phyloP scores from a whole-genome alignment of 2,797 vertebrate species.

The Setipinna tenuifilis region DNA sequence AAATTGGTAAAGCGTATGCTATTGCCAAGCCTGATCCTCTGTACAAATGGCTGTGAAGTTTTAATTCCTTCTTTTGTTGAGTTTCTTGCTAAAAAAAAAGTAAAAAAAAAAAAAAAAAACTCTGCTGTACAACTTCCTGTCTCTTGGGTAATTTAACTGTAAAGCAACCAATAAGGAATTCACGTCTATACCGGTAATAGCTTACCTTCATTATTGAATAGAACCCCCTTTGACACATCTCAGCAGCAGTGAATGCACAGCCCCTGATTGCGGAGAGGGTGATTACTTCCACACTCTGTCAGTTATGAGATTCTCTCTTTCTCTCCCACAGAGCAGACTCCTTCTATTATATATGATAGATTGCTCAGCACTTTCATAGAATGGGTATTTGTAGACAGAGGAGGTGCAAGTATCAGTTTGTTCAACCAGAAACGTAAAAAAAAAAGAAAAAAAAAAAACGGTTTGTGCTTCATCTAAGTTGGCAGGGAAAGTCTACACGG shows the following conservation, averaged over 20 bases:
- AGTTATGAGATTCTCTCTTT: background rate
- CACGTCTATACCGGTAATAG: background rate
- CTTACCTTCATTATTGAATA: background rate
- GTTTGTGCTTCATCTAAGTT: background rate
- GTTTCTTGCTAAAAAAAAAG: background rate
- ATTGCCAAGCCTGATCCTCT: background rate
- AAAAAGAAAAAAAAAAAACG: background rate
- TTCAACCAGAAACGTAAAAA: background rate
- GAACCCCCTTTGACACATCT: background rate
- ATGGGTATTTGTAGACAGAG: background rate
- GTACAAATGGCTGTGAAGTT: background rate
- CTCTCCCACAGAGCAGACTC: background rate
- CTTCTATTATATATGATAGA: background rate
- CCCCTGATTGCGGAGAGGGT: background rate
- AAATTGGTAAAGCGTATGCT: background rate
- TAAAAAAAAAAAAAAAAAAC: background rate
- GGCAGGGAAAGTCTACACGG: background rate
- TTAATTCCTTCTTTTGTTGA: background rate
- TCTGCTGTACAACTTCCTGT: background rate
- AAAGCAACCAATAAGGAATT: background rate
- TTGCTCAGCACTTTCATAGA: background rate
- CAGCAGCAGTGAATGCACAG: background rate
- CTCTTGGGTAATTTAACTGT: background rate
- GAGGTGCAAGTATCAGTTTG: background rate
- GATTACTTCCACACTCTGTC: background rate